A percentile compares a stretch with the other conserved stretches of the same genome.
These are phyloP conservation scores for Cranoglanis bouderius DNA, from an alignment of 2,113 vertebrate genomes.

Conservation along the genomic window DNA sequence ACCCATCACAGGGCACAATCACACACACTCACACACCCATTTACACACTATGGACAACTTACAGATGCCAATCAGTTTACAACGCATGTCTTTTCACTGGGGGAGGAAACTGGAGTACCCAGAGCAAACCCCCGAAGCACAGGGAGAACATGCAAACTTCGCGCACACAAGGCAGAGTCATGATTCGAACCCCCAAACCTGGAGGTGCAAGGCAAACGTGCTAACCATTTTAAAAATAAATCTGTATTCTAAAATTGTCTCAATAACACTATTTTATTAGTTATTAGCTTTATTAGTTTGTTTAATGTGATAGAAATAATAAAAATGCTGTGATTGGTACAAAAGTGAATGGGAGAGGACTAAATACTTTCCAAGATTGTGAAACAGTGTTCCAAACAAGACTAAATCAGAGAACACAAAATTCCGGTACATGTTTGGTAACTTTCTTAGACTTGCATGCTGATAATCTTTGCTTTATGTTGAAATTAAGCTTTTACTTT, in stretches of 20 bases:
- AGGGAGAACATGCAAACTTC: too few relatives aligned
- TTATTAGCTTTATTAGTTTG: neutral
- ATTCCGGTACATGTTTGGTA: neutral
- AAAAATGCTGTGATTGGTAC: neutral
- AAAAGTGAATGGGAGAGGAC: neutral
- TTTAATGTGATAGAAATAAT: neutral
- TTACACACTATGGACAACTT: too few relatives aligned
- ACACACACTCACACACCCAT: too few relatives aligned
- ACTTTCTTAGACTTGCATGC: neutral
- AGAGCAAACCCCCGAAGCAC: too few relatives aligned
- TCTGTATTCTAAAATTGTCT: neutral
- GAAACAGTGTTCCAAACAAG: neutral
- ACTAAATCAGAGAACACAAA: neutral
- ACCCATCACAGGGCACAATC: too few relatives aligned
- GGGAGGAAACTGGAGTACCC: too few relatives aligned
- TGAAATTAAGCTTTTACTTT: neutral
- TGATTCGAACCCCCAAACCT: too few relatives aligned
- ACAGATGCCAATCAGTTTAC: too few relatives aligned
- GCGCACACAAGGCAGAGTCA: too few relatives aligned
- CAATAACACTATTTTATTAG: neutral
- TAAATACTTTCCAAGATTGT: neutral
- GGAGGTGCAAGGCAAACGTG: too few relatives aligned
- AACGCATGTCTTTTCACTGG: too few relatives aligned
- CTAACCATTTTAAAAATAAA: neutral
- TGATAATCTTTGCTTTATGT: neutral